Evolutionary conservation across 2,888 invertebrate genomes (phyloP).

Genomic region (Lacanobia oleracea): DNA sequence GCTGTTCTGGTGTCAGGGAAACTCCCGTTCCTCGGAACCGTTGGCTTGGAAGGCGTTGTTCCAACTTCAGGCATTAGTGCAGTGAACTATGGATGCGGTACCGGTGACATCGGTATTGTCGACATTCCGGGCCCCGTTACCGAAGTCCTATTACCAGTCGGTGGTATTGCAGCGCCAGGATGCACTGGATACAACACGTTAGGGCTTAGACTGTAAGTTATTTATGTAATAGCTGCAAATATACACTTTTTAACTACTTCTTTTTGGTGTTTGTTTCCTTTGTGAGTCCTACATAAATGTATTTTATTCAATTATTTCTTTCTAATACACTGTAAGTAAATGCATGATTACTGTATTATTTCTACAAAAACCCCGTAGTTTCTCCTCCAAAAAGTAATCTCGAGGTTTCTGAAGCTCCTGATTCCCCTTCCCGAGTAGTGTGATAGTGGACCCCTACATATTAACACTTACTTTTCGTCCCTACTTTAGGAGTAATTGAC

Average conservation of each 20-base stretch:
- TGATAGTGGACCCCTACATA: neutral
- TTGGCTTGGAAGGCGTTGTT: constrained; percentile 71
- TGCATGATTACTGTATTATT: constrained; percentile 19
- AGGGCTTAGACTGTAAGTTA: constrained; percentile 17
- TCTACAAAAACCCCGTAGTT: neutral
- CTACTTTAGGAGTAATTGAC: too few species aligned
- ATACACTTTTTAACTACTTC: neutral
- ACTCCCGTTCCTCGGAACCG: constrained; percentile 72
- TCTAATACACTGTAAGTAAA: neutral
- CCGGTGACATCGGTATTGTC: constrained; percentile 47
- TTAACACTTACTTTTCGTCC: too few species aligned
- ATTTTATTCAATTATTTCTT: neutral
- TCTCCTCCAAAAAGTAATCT: neutral
- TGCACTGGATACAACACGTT: constrained; percentile 22
- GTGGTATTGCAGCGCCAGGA: neutral
- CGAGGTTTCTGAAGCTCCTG: neutral
- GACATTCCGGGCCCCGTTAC: constrained; percentile 4
- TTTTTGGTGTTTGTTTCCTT: constrained; percentile 20
- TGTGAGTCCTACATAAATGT: neutral
- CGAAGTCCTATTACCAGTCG: constrained; percentile 17
- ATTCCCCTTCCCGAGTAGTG: neutral
- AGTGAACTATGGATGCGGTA: constrained; percentile 58
- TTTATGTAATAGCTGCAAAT: constrained; percentile 12
- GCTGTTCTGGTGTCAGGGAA: constrained; percentile 69
- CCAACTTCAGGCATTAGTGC: constrained; percentile 67